Evolutionary conservation across 2,113 vertebrate genomes (phyloP), one percentile per base, ranked within the genome.

Genomic region (Oryzias javanicus): DNA sequence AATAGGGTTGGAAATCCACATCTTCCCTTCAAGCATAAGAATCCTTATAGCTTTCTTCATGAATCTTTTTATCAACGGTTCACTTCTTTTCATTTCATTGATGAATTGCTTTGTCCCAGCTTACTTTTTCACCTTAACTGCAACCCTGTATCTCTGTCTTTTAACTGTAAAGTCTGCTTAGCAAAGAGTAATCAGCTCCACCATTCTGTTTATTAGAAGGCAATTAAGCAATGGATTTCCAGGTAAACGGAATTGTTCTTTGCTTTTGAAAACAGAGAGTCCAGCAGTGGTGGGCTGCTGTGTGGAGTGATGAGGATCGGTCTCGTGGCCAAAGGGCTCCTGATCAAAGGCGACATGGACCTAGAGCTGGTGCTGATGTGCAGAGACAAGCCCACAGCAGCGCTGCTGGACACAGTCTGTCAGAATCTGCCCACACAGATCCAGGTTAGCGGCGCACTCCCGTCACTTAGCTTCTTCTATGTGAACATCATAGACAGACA

Each of bases 271-370:
- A 53, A 16, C 87, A 98, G 96, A 88, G 95, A 96, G 84, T 86
- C 94, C 76, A 89, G 93, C 80, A 88, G 92, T 63, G 92, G 95
- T 50, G 94, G 93, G 49, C 91, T 92, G 3, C 91, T 99, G 79
- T 98, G 97, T 83, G 97, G 97, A 5, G 97, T 99, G 81, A 94
- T 99, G 92, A 92, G 97, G 83, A 96, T 99, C 73, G 97, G 97
- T 63, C 91, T 98, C 80, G 97, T 99, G 76, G 95, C 97, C 64
- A 99, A 99, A 91, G 97, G 97, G 65, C 92, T 99, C 72, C 92
- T 99, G 83, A 98, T 99, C 90, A 98, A 97, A 90, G 97, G 96
- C 13, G 97, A 99, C 82, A 94, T 98, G 96, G 95, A 99, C 81
- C 91, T 99, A 89, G 96, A 98, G 86, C 90, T 99, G 88, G 97